Evolutionary conservation across 2,888 invertebrate species (phyloP), one percentile per base, ranked within the genome.

Genomic region (Antheraea assamensis): DNA sequence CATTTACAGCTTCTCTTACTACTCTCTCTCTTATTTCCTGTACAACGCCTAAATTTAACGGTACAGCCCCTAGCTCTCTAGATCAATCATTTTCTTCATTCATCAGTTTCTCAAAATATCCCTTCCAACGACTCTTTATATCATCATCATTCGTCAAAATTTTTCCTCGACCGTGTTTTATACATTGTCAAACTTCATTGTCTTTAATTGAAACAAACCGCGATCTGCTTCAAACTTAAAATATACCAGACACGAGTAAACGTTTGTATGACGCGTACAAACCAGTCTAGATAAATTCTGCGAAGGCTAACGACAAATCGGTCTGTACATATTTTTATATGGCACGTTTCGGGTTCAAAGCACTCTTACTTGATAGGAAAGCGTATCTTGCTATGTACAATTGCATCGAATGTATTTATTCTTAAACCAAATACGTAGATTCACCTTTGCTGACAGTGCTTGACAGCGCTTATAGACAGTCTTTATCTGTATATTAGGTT

Each of bases 251-350:
- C 8, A 30, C 42, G 30, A 73, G 58, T 58, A 58, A 17, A 58
- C 73, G 55, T 58, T n/a, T 21, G 24, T 8, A 13, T 24, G 55
- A 21, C 35, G 70, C 58, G 27, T 30, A 30, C 7, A 73, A 70
- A 27, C 70, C 68, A 55, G 70, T 72, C 70, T 71, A 71, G 71
- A 66, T 71, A 71, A 71, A 71, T n/a, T 64, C 49, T 35, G 27
- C 71, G 64, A 71, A 73, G 58, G 52, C 70, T 70, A 35, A 68
- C 30, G 49, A 71, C n/a, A 71, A 31, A 71, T 31, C 49, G 64
- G 47, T 61, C 70, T 24, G 58, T 31, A 55, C 3, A 24, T 10
- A 55, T 66, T 30, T 72, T 21, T 64, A 8, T 19, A 1, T 27
- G 49, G 13, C 30, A 21, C 3, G 15, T 27, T 64, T 1, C 15